These are phyloP conservation scores for Centropristis striata DNA, from an alignment of 2,113 vertebrate species.

Conservation along the genomic window DNA sequence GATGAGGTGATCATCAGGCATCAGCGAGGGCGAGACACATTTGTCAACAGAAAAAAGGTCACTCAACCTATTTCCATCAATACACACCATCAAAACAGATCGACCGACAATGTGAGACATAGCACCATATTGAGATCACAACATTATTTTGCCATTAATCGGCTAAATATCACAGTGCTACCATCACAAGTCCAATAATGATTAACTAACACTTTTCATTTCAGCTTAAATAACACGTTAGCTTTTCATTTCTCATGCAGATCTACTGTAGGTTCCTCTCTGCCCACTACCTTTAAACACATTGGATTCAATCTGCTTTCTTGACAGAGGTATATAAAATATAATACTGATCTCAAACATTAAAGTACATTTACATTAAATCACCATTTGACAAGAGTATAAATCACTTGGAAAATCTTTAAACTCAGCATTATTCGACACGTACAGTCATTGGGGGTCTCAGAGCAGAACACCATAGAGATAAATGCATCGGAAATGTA, in stretches of 20 bases:
- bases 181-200: slow-evolving; percentile 77
- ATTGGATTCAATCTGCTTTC: slow-evolving; percentile 49
- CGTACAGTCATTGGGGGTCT: slow-evolving; percentile 51
- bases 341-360: slow-evolving; percentile 78
- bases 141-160: slow-evolving; percentile 65
- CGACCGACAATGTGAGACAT: slow-evolving; percentile 66
- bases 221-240: slow-evolving; percentile 17
- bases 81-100: slow-evolving; percentile 70
- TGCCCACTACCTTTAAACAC: slow-evolving; percentile 63
- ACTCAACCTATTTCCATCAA: slow-evolving; percentile 68
- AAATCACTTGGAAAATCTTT: slow-evolving; percentile 7
- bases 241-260: slow-evolving; percentile 65
- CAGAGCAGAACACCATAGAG: slow-evolving; percentile 50
- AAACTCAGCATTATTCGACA: slow-evolving; percentile 66
- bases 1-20: slow-evolving; percentile 61
- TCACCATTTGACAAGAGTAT: slow-evolving; percentile 67
- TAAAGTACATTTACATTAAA: slow-evolving; percentile 74
- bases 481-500: slow-evolving; percentile 63
- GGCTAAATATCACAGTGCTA: slow-evolving; percentile 82
- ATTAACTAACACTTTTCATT: slow-evolving; percentile 66
- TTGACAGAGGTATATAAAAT: slow-evolving; percentile 54
- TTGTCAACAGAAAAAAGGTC: slow-evolving; percentile 57
- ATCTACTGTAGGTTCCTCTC: slow-evolving; percentile 54
- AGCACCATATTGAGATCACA: slow-evolving; percentile 77
- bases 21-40: slow-evolving; percentile 47